phyloP scores from a whole-genome alignment of 2,113 vertebrate species.

The Aviceda subcristata region DNA sequence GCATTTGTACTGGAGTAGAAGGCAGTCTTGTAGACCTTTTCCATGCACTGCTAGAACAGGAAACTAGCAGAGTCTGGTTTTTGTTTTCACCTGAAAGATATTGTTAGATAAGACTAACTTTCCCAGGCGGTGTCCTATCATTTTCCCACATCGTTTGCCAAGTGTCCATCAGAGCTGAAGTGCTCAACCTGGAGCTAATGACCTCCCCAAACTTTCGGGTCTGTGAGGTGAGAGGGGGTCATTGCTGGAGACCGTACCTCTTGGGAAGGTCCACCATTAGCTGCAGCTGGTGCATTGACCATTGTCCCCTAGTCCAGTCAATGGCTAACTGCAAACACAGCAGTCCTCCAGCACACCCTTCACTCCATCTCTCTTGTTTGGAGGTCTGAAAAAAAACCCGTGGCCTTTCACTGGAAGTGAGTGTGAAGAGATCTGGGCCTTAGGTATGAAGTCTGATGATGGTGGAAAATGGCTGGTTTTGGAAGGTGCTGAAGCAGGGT shows the following conservation, averaged over 20 bases:
- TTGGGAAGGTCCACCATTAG: background rate
- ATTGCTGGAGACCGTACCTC: background rate
- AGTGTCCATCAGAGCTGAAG: background rate
- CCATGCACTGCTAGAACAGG: background rate
- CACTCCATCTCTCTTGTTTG: rapidly evolving
- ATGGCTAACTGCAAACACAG: background rate
- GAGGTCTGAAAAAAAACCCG: background rate
- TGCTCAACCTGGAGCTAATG: background rate
- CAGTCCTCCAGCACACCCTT: background rate
- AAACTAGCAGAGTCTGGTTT: background rate
- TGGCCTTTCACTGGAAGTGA: background rate
- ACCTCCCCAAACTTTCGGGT: background rate
- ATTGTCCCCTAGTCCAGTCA: background rate
- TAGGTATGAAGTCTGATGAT: background rate
- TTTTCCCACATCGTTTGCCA: background rate
- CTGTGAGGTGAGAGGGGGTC: background rate
- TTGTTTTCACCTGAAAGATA: background rate
- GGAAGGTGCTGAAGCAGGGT: background rate
- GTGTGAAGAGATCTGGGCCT: background rate
- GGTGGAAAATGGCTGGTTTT: background rate
- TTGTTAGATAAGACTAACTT: background rate
- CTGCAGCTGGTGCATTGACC: background rate
- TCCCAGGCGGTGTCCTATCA: background rate
- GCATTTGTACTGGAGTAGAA: background rate
- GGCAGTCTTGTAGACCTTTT: background rate